phyloP scores from a whole-genome alignment of 1,140 invertebrate genomes.

The Achroia grisella region DNA sequence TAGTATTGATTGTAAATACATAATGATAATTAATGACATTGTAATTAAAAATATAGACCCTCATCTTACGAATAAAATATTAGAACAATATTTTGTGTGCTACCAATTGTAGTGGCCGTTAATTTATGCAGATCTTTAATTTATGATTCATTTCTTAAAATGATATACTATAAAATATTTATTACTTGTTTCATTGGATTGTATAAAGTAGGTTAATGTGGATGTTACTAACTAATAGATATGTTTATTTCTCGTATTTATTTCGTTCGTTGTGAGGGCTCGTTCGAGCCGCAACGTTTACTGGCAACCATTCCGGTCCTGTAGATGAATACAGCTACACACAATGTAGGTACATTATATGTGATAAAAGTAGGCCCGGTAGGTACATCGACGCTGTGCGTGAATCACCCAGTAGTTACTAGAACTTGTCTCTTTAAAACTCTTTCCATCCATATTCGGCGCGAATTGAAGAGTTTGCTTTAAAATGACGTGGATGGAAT shows the following conservation, averaged over 20 bases:
- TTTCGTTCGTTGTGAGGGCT: constrained; percentile 1
- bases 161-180: too few relatives aligned
- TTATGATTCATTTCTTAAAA: constrained; percentile 22
- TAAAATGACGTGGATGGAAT: too few relatives aligned
- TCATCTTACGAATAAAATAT: constrained; percentile 18
- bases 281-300: too few relatives aligned
- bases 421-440: constrained; percentile 26
- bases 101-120: constrained; percentile 16
- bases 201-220: constrained; percentile 69
- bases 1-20: constrained; percentile 66
- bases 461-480: too few relatives aligned
- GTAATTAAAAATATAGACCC: constrained; percentile 54
- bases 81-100: constrained; percentile 18
- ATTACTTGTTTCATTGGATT: constrained; percentile 40
- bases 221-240: constrained; percentile 23
- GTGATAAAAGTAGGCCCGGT: constrained; percentile 45
- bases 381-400: constrained; percentile 37
- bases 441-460: too few relatives aligned
- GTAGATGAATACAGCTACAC: constrained; percentile 60
- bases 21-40: constrained; percentile 41
- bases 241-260: constrained; percentile 5
- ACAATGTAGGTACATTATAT: constrained; percentile 35
- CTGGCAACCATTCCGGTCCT: constrained; percentile 31
- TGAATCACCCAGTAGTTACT: constrained; percentile 45
- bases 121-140: constrained; percentile 7